Percentiles rank a stretch among this genome's conserved stretches.
Conservation (phyloP, 2,888 invertebrate species). For the Stenchaetothrips biformis region DNA sequence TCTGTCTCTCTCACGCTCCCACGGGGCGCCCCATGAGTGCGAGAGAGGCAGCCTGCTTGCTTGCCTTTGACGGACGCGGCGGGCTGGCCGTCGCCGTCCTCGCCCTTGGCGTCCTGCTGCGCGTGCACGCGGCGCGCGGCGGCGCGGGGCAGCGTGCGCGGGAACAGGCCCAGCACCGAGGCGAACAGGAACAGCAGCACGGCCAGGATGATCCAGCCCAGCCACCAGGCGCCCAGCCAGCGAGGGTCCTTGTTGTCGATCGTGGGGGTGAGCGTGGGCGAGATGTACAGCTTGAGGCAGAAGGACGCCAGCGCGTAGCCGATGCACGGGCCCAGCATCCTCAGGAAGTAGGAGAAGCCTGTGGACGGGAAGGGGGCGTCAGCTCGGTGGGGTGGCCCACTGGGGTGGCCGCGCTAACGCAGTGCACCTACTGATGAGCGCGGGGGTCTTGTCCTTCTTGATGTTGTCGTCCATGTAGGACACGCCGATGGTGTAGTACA, state of each 20-base stretch:
- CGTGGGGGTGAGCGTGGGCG: constrained; percentile 59
- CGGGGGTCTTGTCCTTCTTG: constrained; percentile 68
- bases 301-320: constrained; percentile 63
- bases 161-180: constrained; percentile 61
- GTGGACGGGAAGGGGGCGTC: constrained; percentile 35
- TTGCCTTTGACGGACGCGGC: constrained; percentile 38
- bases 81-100: constrained; percentile 35
- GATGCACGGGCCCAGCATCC: constrained; percentile 64
- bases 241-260: constrained; percentile 64
- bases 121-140: constrained; percentile 53
- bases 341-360: constrained; percentile 62
- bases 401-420: background rate
- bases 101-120: constrained; percentile 40
- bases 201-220: constrained; percentile 65
- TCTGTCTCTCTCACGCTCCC: too few relatives aligned
- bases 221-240: constrained; percentile 82
- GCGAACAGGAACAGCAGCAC: constrained; percentile 56
- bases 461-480: constrained; percentile 73
- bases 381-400: background rate
- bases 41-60: background rate
- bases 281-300: constrained; percentile 61
- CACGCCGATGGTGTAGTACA: constrained; percentile 64
- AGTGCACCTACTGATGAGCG: constrained; percentile 56
- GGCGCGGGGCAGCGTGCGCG: constrained; percentile 62
- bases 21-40: too few relatives aligned